Conservation (phyloP, 2,888 invertebrate species). For the Eupithecia exiguata region DNA sequence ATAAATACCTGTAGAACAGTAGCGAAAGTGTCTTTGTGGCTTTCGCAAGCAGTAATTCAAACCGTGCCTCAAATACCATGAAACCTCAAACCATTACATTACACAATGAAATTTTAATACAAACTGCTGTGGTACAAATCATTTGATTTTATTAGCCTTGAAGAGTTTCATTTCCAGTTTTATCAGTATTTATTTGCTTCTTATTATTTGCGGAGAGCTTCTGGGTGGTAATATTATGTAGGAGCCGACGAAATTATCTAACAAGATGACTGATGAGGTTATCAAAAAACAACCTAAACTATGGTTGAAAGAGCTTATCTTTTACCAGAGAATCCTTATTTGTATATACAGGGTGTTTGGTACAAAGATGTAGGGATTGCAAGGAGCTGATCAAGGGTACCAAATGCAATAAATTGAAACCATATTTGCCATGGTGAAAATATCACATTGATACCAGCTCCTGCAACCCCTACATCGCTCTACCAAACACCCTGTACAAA, state of each 20-base stretch:
- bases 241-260: not conserved
- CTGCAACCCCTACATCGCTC: too few relatives aligned
- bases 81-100: constrained; percentile 57
- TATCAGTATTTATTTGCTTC: constrained; percentile 9
- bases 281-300: not conserved
- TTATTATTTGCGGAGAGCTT: constrained; percentile 6
- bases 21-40: constrained; percentile 59
- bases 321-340: not conserved
- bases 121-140: constrained; percentile 33
- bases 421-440: too few relatives aligned
- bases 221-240: constrained; percentile 8
- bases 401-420: too few relatives aligned
- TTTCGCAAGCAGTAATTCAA: constrained; percentile 56
- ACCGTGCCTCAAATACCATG: constrained; percentile 57
- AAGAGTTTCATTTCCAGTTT: not conserved
- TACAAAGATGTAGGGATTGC: too few relatives aligned
- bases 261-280: not conserved
- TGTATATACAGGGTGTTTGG: too few relatives aligned
- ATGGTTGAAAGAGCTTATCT: not conserved
- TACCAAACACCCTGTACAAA: too few relatives aligned
- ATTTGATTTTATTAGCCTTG: constrained; percentile 36
- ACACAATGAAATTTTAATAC: constrained; percentile 45
- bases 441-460: too few relatives aligned
- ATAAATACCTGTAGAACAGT: constrained; percentile 37
- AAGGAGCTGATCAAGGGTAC: too few relatives aligned